These are phyloP conservation scores for Cercopithecus mona DNA, from an alignment of 2,113 vertebrate genomes.

Conservation along the genomic window DNA sequence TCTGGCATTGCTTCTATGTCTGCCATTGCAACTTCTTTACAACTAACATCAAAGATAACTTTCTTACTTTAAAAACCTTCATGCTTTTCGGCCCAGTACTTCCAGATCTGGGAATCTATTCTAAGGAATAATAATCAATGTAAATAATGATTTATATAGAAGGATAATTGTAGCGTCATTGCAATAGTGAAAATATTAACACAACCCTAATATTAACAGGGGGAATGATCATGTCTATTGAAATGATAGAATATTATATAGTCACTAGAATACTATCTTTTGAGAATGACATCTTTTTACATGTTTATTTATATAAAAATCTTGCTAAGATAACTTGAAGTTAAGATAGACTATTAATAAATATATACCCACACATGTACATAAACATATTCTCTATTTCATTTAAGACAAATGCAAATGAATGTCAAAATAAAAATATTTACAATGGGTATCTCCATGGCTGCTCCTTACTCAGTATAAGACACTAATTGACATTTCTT, in stretches of 20 bases:
- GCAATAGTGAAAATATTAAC: background rate
- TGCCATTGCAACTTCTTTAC: background rate
- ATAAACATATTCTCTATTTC: background rate
- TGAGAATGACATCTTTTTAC: background rate
- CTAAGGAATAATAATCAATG: background rate
- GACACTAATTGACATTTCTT: background rate
- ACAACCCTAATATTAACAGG: background rate
- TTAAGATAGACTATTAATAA: background rate
- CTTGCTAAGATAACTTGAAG: background rate
- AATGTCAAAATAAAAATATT: conserved; percentile 17
- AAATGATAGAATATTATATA: background rate
- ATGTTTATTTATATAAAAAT: background rate
- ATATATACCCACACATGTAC: background rate
- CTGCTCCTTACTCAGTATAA: background rate
- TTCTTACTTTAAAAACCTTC: background rate
- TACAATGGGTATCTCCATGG: background rate
- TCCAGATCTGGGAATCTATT: background rate
- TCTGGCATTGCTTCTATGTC: background rate
- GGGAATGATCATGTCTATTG: background rate
- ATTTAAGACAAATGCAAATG: background rate
- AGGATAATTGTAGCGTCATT: background rate
- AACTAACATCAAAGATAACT: background rate
- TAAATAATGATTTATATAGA: background rate
- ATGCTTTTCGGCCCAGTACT: background rate
- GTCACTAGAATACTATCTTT: background rate